A percentile compares a stretch with the other conserved stretches of the same genome.
Evolutionary conservation across 2,113 vertebrate genomes (phyloP).

Genomic region (Phodopus roborovskii): DNA sequence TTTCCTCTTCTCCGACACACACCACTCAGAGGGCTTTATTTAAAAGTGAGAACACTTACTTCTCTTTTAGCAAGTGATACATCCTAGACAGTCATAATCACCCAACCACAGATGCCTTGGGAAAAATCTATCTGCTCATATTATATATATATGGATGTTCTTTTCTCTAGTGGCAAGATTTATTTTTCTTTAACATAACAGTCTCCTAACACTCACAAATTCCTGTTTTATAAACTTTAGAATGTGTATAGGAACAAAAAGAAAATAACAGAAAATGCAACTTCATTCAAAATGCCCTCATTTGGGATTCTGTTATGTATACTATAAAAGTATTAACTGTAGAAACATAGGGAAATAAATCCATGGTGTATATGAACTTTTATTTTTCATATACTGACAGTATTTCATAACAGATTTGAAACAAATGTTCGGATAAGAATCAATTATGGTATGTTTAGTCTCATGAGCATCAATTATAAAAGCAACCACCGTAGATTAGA

Average conservation of each 20-base stretch:
- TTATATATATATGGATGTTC: background rate
- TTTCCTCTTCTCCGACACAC: background rate
- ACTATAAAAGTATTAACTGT: background rate
- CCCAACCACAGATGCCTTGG: background rate
- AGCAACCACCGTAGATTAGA: background rate
- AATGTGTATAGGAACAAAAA: background rate
- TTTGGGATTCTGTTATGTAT: background rate
- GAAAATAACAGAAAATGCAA: background rate
- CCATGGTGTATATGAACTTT: background rate
- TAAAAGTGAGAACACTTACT: constrained; percentile 19
- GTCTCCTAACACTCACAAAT: background rate
- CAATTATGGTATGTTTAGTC: background rate
- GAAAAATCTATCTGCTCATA: background rate
- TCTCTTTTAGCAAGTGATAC: background rate
- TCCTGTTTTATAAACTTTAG: constrained; percentile 7
- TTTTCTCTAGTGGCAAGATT: background rate
- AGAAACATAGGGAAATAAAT: background rate
- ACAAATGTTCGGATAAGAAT: background rate
- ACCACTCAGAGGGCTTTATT: constrained; percentile 20
- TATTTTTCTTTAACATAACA: constrained; percentile 15
- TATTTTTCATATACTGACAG: background rate
- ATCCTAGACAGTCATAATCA: background rate
- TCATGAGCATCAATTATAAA: background rate
- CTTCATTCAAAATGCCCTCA: background rate
- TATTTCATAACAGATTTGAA: background rate